Conservation (phyloP, 2,888 invertebrate genomes). For the Phaedon cochleariae region DNA sequence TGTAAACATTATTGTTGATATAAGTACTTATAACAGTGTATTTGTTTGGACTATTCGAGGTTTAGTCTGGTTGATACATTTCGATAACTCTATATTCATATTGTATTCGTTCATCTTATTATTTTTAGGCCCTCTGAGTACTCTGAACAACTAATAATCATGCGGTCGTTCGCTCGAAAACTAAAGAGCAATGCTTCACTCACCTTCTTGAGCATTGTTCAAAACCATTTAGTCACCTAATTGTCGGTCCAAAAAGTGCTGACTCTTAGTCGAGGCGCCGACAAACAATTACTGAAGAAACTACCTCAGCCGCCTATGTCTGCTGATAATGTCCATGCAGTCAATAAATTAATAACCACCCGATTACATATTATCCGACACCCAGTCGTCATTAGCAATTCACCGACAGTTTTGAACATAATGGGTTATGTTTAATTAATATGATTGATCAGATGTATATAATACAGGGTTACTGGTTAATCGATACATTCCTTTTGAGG, state of each 20-base stretch:
- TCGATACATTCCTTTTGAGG: no score
- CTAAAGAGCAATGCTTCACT: conserved; percentile 43
- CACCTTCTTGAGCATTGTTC: conserved; percentile 46
- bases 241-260: conserved; percentile 59
- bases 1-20: no score
- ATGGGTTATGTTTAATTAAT: conserved; percentile 12
- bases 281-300: conserved; percentile 58
- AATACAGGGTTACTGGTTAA: no score
- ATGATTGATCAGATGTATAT: background rate
- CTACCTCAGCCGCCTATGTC: conserved; percentile 44
- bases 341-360: conserved; percentile 41
- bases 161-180: conserved; percentile 35
- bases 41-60: no score
- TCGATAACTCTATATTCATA: no score
- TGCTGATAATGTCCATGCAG: conserved; percentile 43
- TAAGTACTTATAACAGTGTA: no score
- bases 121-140: background rate
- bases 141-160: background rate
- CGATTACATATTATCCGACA: conserved; percentile 39
- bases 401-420: background rate
- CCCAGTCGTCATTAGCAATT: background rate
- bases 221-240: conserved; percentile 62
- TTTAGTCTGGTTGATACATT: no score
- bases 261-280: conserved; percentile 60
- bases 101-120: background rate